Evolutionary conservation across 2,888 invertebrate species (phyloP), one percentile per base, ranked within the genome.

Genomic region (Alloscopus bannaensis): DNA sequence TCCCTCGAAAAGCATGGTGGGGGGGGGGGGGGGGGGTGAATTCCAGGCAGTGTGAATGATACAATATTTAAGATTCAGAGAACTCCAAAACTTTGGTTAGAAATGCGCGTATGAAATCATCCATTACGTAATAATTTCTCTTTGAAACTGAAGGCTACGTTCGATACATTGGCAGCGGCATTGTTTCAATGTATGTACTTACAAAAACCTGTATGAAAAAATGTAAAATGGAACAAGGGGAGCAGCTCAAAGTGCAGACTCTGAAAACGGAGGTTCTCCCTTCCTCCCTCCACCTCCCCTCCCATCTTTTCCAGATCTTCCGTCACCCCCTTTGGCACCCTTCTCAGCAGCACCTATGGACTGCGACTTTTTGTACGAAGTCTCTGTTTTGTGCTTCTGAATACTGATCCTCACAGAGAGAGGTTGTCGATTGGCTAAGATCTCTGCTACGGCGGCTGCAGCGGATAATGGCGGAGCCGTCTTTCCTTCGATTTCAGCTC

Each of bases 371-470:
- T 81, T 71, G 72, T 80, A 81, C 1, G 81, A 83, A 18, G 81
- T 81, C 42, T 81, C 79, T 16, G 69, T 81, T 62, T 81, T 81
- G 59, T 83, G 83, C 31, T 83, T 83, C 42, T 83, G 78, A 72
- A 83, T 83, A 60, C 80, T 81, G 26, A 83, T 83, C 68, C 81
- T 24, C 3, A 83, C 57, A 18, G 83, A 81, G 20, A 83, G 66
- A 13, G 83, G 83, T 31, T 81, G 79, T 52, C 76, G 62, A 28
- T 79, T 69, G 2, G 81, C 59, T 26, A 83, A 59, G 6, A 83
- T 79, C 31, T 83, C 81, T 16, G 83, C 81, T 2, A 83, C 81
- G 1, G 83, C 81, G 6, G 78, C 65, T 1, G 79, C 83, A n/a
- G 83, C 65, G 22, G 81, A 81, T 20, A 64, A n/a, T 6, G 81